These are phyloP conservation scores for Bombus impatiens DNA, from an alignment of 1,140 invertebrate species.

Conservation along the genomic window DNA sequence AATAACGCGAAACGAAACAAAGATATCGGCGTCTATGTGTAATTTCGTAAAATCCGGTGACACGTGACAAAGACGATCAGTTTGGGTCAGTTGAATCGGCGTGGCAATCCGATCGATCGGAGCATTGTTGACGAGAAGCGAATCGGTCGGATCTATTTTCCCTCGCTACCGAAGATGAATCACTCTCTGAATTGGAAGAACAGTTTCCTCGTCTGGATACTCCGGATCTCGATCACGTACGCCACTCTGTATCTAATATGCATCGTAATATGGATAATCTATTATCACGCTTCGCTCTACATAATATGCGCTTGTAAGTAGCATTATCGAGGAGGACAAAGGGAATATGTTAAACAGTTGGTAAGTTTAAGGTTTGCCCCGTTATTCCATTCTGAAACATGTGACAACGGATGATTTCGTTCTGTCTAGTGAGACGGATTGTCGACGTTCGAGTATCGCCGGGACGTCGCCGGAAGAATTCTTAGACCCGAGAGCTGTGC, in stretches of 20 bases:
- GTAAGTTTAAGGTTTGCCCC: neutral
- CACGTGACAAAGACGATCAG: conserved; percentile 6
- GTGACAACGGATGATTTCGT: conserved; percentile 24
- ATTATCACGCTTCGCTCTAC: conserved; percentile 72
- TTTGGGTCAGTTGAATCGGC: neutral
- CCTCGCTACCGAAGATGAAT: conserved; percentile 32
- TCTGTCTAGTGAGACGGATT: conserved; percentile 9
- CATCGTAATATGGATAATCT: conserved; percentile 73
- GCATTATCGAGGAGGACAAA: neutral
- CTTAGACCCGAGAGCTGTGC: neutral
- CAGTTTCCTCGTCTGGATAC: conserved; percentile 66
- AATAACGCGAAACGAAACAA: neutral
- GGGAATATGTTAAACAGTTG: conserved; percentile 22
- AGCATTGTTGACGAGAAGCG: neutral
- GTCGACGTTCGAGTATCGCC: neutral
- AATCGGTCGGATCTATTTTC: neutral
- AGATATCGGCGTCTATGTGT: neutral
- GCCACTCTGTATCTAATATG: conserved; percentile 69
- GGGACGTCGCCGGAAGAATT: neutral
- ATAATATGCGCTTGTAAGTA: conserved; percentile 71
- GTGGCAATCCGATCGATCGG: conserved; percentile 4
- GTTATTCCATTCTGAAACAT: neutral
- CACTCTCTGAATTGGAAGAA: conserved; percentile 37
- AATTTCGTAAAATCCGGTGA: neutral
- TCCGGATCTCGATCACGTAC: conserved; percentile 66